Conservation (phyloP, 2,113 vertebrate species). For the Mionectes macconnelli region DNA sequence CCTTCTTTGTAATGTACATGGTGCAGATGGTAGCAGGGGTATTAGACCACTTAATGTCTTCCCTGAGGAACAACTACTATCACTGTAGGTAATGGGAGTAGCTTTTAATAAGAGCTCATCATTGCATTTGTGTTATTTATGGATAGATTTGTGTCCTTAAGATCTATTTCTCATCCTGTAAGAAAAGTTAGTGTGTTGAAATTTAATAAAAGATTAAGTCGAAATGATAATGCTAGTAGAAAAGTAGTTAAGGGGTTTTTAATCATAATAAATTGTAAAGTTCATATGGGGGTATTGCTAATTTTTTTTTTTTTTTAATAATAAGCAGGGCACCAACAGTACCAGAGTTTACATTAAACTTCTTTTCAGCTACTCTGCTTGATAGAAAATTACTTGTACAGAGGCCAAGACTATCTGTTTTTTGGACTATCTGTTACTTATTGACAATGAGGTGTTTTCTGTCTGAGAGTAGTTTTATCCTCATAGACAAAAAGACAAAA, state of each 20-base stretch:
- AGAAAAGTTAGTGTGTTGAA: background rate
- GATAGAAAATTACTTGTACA: background rate
- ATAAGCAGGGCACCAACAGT: background rate
- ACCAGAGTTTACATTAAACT: background rate
- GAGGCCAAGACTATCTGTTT: background rate
- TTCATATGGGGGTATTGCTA: background rate
- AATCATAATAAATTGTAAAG: background rate
- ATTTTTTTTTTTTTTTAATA: background rate
- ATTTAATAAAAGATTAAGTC: background rate
- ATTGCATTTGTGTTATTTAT: background rate
- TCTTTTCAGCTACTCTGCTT: background rate
- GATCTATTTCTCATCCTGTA: background rate
- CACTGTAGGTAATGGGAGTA: background rate
- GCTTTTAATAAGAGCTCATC: background rate
- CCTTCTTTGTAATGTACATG: background rate
- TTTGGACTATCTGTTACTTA: background rate
- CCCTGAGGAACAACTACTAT: background rate
- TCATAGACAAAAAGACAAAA: background rate
- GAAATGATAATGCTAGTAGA: background rate
- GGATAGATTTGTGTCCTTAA: background rate
- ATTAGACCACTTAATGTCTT: background rate
- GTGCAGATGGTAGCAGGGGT: background rate
- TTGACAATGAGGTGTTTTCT: background rate
- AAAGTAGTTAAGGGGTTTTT: background rate
- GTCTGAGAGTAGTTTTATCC: background rate